Evolutionary conservation across 2,888 invertebrate species (phyloP), one percentile per base, ranked within the genome.

Genomic region (Mellilla xanthometata): DNA sequence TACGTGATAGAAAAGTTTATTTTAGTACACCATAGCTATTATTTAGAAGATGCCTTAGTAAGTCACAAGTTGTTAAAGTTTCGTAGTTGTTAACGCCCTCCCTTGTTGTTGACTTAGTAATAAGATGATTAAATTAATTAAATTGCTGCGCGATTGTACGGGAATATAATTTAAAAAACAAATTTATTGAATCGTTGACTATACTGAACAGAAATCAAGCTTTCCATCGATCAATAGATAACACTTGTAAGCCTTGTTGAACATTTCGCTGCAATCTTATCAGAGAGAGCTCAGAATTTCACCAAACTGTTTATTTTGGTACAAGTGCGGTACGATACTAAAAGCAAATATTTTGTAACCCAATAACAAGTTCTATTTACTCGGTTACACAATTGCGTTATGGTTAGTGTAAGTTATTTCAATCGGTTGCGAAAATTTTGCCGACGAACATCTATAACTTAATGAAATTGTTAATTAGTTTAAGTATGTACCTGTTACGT

Each of bases 241-340:
- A 6, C 15, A 19, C 15, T 19, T 19, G 15, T 19, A 3, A n/a
- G 15, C 15, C 6, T 5, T 19, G 15, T 50, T 62, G 49, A 65
- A 42, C 72, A 82, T 84, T 86, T 84, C 81, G 72, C 82, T 62
- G 32, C 49, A 72, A 85, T 85, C 85, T 85, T 78, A 85, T 84
- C 84, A 56, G 38, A 29, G 54, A 65, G 65, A 69, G 65, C 59
- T 62, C 58, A 58, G 61, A 76, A 65, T 74, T 78, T 80, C 79
- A 78, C 76, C 70, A 69, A 62, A 35, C 66, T 86, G 76, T 85
- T 85, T 83, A 61, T 66, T 68, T 68, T 61, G 69, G 44, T 59
- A 60, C 52, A 57, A n/a, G n/a, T n/a, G n/a, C n/a, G n/a, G 80
- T 74, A 70, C 65, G 75, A 72, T 77, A 76, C 66, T 69, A 68